These are phyloP conservation scores for Calliphora vicina DNA, from an alignment of 1,140 invertebrate species.

Conservation along the genomic window DNA sequence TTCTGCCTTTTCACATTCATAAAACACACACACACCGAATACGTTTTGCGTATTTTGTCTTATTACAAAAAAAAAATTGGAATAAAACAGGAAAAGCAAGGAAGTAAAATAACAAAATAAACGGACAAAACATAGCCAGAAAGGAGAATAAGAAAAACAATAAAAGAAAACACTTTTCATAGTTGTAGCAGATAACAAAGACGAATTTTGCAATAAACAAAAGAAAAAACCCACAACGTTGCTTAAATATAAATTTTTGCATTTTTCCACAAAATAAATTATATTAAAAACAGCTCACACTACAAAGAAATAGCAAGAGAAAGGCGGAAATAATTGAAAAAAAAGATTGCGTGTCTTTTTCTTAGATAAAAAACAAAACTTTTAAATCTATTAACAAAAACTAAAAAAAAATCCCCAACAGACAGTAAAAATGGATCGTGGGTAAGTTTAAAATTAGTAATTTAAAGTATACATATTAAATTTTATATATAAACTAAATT, in stretches of 20 bases:
- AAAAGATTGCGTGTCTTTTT: conserved; percentile 2
- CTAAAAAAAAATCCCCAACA: conserved; percentile 19
- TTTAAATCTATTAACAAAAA: conserved; percentile 1
- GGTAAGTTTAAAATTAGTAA: no score
- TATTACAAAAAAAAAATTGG: no score
- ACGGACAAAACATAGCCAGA: not conserved
- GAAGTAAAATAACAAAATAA: not conserved
- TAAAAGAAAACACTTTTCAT: no score
- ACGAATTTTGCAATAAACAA: conserved; percentile 33
- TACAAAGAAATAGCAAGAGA: conserved; percentile 8
- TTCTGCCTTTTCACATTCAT: conserved; percentile 1
- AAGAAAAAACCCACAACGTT: not conserved
- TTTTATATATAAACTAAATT: not conserved
- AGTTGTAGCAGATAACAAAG: not conserved
- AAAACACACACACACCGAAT: not conserved
- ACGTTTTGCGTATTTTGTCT: not conserved
- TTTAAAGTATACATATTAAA: no score
- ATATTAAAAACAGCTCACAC: not conserved
- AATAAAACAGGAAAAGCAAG: conserved; percentile 13
- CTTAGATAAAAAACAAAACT: not conserved
- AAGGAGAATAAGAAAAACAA: not conserved
- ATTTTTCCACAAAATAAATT: conserved; percentile 27
- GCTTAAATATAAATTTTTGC: not conserved
- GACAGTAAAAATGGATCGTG: conserved; percentile 52
- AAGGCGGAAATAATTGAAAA: conserved; percentile 17